Percentiles rank a stretch among this genome's conserved stretches.
Conservation (phyloP, 2,113 vertebrate genomes). For the Serinus canaria region DNA sequence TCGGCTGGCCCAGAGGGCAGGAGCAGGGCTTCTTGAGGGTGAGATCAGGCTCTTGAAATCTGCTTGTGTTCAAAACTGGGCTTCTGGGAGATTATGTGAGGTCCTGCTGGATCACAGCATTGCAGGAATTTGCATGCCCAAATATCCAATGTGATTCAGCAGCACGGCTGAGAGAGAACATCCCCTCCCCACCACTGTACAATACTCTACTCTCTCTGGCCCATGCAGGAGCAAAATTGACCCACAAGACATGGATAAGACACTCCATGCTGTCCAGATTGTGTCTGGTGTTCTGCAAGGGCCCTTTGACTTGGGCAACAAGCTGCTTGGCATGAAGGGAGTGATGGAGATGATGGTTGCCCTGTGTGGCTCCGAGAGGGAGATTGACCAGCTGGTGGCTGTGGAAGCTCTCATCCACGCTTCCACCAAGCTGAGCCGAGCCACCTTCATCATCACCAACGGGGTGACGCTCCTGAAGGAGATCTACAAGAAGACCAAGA, state of each 20-base stretch:
- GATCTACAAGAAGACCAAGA: slow-evolving; percentile 97
- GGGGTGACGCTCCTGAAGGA: slow-evolving; percentile 91
- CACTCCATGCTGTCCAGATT: slow-evolving; percentile 89
- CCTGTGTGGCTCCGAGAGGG: slow-evolving; percentile 88
- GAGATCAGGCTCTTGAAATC: neutral
- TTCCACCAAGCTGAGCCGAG: slow-evolving; percentile 92
- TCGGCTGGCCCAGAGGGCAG: neutral
- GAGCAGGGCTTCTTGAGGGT: neutral
- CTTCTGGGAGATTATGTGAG: neutral
- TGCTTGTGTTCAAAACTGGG: neutral
- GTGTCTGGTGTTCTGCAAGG: slow-evolving; percentile 94
- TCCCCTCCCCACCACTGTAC: neutral
- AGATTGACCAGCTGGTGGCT: slow-evolving; percentile 94
- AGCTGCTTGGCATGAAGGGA: slow-evolving; percentile 86
- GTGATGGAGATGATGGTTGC: slow-evolving; percentile 99
- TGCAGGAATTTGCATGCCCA: neutral
- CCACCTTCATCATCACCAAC: slow-evolving; percentile 94
- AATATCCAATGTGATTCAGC: neutral
- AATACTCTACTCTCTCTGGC: neutral
- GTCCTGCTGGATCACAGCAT: neutral
- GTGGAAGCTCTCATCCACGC: slow-evolving; percentile 94
- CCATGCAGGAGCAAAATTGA: slow-evolving; percentile 88
- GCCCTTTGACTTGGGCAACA: slow-evolving; percentile 92
- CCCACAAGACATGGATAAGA: slow-evolving; percentile 96
- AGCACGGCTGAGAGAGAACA: neutral